Conservation (phyloP, 2,888 invertebrate genomes). For the Netelia melanura region DNA sequence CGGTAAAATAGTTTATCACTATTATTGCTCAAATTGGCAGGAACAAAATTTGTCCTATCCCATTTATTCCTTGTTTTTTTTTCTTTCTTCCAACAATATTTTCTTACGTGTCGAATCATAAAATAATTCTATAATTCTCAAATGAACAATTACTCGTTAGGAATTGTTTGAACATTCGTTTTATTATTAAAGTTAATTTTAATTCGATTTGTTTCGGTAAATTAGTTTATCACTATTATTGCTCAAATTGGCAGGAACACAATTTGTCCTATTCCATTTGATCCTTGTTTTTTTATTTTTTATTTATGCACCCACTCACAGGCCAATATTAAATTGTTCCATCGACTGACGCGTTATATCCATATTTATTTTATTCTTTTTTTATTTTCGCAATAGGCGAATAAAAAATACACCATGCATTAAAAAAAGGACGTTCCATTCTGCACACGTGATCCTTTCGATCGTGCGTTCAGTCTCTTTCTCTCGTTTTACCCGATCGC, state of each 20-base stretch:
- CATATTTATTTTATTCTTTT: not conserved
- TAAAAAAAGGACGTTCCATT: not conserved
- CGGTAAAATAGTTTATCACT: too few species aligned
- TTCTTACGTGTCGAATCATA: not conserved
- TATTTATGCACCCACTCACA: too few species aligned
- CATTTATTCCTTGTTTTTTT: too few species aligned
- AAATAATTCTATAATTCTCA: not conserved
- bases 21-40: too few species aligned
- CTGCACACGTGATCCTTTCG: not conserved
- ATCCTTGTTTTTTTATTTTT: too few species aligned
- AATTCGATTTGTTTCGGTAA: too few species aligned
- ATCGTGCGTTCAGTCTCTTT: not conserved
- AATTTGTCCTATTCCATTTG: too few species aligned
- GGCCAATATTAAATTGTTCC: not conserved
- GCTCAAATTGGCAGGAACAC: too few species aligned
- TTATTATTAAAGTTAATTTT: too few species aligned
- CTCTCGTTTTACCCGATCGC: not conserved
- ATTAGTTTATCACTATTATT: too few species aligned
- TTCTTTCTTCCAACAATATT: not conserved
- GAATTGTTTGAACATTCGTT: too few species aligned
- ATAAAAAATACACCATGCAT: not conserved
- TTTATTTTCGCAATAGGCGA: not conserved
- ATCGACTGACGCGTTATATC: not conserved
- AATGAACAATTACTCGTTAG: not conserved
- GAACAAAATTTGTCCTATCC: too few species aligned